phyloP scores from a whole-genome alignment of 2,888 invertebrate genomes.

The Clivina fossor region DNA sequence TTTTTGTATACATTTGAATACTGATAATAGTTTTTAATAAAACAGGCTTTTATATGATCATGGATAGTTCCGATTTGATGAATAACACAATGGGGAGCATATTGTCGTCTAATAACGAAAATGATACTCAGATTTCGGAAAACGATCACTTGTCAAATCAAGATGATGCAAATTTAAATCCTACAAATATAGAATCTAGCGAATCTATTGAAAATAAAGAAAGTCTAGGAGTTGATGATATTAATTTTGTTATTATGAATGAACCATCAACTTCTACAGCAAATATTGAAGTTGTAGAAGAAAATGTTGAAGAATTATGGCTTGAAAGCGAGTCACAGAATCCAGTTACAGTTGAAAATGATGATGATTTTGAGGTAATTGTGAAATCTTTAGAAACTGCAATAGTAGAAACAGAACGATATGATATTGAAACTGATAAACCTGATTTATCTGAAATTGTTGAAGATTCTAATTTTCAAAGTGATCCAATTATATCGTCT shows the following conservation, averaged over 20 bases:
- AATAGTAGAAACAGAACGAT: slow-evolving; percentile 23
- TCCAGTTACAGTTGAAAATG: slow-evolving; percentile 16
- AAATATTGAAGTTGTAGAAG: slow-evolving; percentile 9
- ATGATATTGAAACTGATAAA: slow-evolving; percentile 19
- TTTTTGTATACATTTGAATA: background rate
- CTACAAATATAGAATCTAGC: slow-evolving; percentile 14
- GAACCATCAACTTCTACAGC: slow-evolving; percentile 3
- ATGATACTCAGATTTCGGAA: slow-evolving; percentile 44
- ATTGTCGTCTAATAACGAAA: slow-evolving; percentile 44
- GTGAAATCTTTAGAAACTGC: slow-evolving; percentile 31
- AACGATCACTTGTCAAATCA: background rate
- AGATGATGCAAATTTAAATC: slow-evolving; percentile 8
- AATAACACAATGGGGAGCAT: slow-evolving; percentile 45
- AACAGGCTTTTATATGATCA: too few species aligned
- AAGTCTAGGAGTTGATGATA: slow-evolving; percentile 1
- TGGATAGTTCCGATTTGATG: slow-evolving; percentile 13
- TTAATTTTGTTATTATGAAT: slow-evolving; percentile 8
- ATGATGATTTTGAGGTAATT: slow-evolving; percentile 30
- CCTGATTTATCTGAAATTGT: too few species aligned
- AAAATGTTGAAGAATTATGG: slow-evolving; percentile 25
- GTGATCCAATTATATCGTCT: slow-evolving; percentile 10
- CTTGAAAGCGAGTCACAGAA: slow-evolving; percentile 8
- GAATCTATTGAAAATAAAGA: background rate
- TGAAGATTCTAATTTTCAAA: too few species aligned
- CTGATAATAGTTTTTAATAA: slow-evolving; percentile 1